Percentiles rank a stretch among this genome's conserved stretches.
Conservation (phyloP, 2,797 vertebrate species). For the Dicrostonyx torquatus region DNA sequence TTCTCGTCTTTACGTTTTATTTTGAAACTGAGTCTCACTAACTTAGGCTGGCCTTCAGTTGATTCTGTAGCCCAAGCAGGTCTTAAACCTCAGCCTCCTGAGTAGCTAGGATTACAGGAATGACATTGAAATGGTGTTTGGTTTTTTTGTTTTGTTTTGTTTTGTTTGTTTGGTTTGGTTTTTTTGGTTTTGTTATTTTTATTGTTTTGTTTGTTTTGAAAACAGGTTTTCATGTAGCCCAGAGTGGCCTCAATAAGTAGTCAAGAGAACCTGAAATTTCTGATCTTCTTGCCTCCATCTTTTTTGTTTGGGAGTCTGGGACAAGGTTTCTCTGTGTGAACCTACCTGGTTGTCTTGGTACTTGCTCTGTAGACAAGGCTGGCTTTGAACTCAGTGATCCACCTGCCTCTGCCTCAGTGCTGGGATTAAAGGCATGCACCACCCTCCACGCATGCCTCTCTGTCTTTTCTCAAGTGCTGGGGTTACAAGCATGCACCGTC, state of each 20-base stretch:
- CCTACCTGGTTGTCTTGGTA: background rate
- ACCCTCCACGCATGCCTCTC: background rate
- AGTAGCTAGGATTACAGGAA: background rate
- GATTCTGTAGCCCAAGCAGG: background rate
- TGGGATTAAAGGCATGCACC: background rate
- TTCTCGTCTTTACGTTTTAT: background rate
- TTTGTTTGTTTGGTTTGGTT: background rate
- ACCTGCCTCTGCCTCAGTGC: background rate
- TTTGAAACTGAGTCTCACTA: background rate
- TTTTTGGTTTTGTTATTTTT: background rate
- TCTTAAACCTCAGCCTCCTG: background rate
- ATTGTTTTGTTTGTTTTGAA: background rate
- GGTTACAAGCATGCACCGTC: background rate
- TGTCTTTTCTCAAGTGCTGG: background rate
- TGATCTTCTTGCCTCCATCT: background rate
- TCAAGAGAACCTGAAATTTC: background rate
- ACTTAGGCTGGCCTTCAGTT: background rate
- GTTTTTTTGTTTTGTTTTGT: background rate
- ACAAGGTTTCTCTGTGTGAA: background rate
- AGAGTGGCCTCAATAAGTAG: background rate
- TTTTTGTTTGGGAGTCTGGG: background rate
- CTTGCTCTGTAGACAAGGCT: background rate
- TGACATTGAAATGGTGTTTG: background rate
- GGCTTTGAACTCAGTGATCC: background rate
- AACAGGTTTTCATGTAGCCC: background rate